A percentile compares a stretch with the other conserved stretches of the same genome.
Evolutionary conservation across 2,797 vertebrate species (phyloP).

Genomic region (Psittacula echo): DNA sequence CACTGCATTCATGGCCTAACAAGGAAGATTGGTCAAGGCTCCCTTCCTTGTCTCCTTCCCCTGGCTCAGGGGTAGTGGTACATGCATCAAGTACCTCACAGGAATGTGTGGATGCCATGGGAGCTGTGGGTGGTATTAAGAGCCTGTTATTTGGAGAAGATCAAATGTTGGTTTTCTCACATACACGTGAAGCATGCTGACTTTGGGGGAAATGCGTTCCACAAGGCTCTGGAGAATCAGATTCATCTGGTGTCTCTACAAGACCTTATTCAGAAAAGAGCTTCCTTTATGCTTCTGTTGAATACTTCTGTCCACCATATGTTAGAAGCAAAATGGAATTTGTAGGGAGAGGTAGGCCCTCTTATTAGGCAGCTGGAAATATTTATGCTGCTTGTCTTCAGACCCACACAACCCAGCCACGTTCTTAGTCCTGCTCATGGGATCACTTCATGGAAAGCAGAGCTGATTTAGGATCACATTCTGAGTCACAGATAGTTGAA

Average conservation of each 20-base stretch:
- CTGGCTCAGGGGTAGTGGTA: rapidly evolving
- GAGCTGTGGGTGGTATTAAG: background rate
- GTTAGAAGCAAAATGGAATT: background rate
- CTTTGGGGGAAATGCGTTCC: background rate
- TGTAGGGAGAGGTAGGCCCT: background rate
- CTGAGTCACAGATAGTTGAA: background rate
- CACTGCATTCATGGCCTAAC: background rate
- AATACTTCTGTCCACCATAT: background rate
- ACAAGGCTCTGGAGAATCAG: background rate
- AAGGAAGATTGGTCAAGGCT: background rate
- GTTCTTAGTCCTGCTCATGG: background rate
- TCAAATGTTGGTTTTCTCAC: background rate
- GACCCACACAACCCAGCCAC: background rate
- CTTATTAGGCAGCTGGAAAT: background rate
- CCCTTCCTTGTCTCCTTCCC: background rate
- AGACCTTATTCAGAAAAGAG: background rate
- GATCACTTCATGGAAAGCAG: background rate
- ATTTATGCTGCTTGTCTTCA: background rate
- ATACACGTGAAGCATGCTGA: background rate
- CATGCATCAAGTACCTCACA: rapidly evolving
- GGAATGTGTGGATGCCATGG: background rate
- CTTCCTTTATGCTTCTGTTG: background rate
- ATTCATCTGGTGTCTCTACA: background rate
- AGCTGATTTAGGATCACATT: background rate
- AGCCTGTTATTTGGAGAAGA: background rate